Evolutionary conservation across 2,113 vertebrate genomes (phyloP), one percentile per base, ranked within the genome.

Genomic region (Regulus satrapa): DNA sequence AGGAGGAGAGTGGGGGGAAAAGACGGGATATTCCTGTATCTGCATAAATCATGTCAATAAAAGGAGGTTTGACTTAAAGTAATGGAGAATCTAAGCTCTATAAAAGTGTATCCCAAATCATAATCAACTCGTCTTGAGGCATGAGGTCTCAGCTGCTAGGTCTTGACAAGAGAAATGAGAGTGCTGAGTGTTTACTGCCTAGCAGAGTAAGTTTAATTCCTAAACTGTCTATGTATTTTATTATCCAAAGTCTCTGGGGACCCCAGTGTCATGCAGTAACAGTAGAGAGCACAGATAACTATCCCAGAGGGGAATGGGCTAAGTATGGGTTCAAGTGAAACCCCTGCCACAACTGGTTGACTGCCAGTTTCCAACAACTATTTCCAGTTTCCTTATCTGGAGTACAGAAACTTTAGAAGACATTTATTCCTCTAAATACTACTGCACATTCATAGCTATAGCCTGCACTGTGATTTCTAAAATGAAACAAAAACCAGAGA

Each of bases 61-160:
- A 74, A 89, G 73, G 73, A 82, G 48, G 40, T 52, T 52, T 67
- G 56, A 62, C 32, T 81, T 91, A 89, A 92, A 95, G 84, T 79
- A 82, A 92, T 94, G 93, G 95, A 95, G 96, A 95, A 96, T 95
- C 89, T 82, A 78, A 74, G 12, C 7, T 36, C 40, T 32, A 18
- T 32, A n/a, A 41, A 77, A 93, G 6, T 12, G 10, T 38, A 26
- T 59, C 25, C 31, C 14, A 74, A 59, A 67, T 84, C 19, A 36
- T 25, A 41, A 31, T 81, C 31, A 55, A 36, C 8, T 10, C 32
- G 25, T 76, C 26, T 61, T 81, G 74, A 78, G n/a, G 14, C 15
- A 1, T n/a, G 40, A 56, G 25, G 17, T 89, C 20, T 67, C 40
- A 61, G 48, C 13, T 3, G 2, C 21, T 67, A n/a, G 13, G 18